Conservation (phyloP, 2,888 invertebrate species). For the Buathra laborator region DNA sequence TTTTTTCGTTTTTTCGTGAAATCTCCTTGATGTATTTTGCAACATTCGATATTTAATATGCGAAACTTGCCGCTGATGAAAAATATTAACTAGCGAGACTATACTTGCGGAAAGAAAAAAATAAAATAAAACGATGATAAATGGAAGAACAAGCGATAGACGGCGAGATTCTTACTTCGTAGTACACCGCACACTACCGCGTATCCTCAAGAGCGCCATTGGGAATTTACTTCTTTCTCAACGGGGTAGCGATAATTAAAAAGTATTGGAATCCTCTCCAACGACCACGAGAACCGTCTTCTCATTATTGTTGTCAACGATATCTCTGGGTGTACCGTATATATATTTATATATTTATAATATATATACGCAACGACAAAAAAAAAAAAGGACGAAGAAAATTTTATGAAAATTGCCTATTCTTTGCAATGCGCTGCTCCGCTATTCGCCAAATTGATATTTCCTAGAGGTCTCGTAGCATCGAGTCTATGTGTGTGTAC, state of each 20-base stretch:
- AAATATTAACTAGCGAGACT: constrained; percentile 12
- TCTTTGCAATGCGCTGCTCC: not conserved
- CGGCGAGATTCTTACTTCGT: constrained; percentile 22
- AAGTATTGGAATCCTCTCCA: constrained; percentile 62
- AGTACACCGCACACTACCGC: constrained; percentile 16
- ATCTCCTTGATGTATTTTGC: not conserved
- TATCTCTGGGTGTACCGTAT: not conserved
- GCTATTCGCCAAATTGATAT: not conserved
- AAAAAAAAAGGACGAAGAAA: not conserved
- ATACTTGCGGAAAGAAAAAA: not conserved
- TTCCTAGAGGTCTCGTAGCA: not conserved
- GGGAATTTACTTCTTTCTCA: constrained; percentile 49
- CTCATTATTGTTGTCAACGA: constrained; percentile 31
- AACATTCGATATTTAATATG: not conserved
- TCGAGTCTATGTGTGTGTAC: too few species aligned
- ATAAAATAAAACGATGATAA: constrained; percentile 3
- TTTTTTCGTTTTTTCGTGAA: too few species aligned
- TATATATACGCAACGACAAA: not conserved
- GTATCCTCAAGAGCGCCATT: constrained; percentile 38
- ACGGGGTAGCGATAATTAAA: constrained; percentile 60
- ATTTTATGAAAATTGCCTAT: not conserved
- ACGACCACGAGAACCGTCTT: constrained; percentile 16
- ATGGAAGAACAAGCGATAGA: constrained; percentile 1
- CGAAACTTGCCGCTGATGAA: constrained; percentile 15
- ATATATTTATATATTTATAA: not conserved